Base-by-base conservation (phyloP, 2,797 vertebrate species). In the Chrysocyon brachyurus region DNA sequence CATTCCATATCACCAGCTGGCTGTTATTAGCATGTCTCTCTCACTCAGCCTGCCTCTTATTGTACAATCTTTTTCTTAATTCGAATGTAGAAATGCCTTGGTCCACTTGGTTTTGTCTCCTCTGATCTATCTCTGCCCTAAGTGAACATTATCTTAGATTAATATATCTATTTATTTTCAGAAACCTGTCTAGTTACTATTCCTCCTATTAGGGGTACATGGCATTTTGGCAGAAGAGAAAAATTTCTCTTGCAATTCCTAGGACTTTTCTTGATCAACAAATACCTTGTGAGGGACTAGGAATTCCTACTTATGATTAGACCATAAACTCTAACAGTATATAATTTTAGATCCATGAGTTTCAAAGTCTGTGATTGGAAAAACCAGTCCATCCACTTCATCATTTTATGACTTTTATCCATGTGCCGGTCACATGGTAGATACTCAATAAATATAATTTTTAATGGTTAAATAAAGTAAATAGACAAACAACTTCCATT, bases 131-230 rank as follows among this genome's bases (percentile, higher is more conserved):
- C 40, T 94, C 26, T 36, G 5, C 22, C 31, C n/a, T 46, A 72
- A 84, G 49, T 83, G 90, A 96, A 87, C 31, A 49, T 59, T 93
- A 72, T 61, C 57, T 66, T 61, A 87, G 85, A 94, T 63, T 82
- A 86, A 83, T 40, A n/a, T 79, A n/a, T 93, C 2, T 82, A 46
- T 81, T 90, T 87, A 70, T 93, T 93, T 92, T 64, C 63, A 79
- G 56, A 91, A 93, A 78, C 31, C 8, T 90, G 46, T 93, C n/a
- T 54, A 64, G 31, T 87, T 95, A 78, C 15, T 85, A 26, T 94
- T 61, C 90, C 26, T 96, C n/a, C 54, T 84, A 2, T 56, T 61
- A 82, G 72, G 33, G 46, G 21, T 49, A 94, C 56, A 95, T 87
- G 49, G 36, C 64, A 70, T 63, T 31, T 72, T 87, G 59, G 52